Percentiles rank a stretch among this genome's conserved stretches.
These are phyloP conservation scores for Agelaius tricolor DNA, from an alignment of 2,113 vertebrate species.

Conservation along the genomic window DNA sequence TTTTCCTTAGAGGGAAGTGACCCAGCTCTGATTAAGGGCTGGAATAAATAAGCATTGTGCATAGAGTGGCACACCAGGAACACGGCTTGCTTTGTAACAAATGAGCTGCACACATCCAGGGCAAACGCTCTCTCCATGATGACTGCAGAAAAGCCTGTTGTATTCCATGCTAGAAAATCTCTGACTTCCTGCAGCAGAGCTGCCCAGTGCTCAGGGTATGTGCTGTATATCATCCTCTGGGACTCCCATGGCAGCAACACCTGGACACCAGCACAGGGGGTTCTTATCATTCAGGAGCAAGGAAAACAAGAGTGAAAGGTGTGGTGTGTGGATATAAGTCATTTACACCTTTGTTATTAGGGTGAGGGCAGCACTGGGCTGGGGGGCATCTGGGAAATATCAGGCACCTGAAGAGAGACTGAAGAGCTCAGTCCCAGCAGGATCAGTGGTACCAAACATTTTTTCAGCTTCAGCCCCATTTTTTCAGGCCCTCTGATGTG, in stretches of 20 bases:
- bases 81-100: not conserved
- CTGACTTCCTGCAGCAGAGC: not conserved
- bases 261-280: not conserved
- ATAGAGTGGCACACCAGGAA: not conserved
- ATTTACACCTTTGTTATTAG: not conserved
- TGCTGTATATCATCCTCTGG: not conserved
- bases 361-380: not conserved
- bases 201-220: not conserved
- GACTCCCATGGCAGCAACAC: not conserved
- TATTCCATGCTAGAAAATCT: not conserved
- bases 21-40: not conserved
- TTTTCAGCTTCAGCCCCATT: not conserved
- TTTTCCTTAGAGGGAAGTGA: conserved; percentile 17
- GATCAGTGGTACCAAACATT: not conserved
- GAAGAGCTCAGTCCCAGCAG: not conserved
- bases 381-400: not conserved
- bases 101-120: not conserved
- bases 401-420: not conserved
- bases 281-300: not conserved
- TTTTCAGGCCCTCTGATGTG: not conserved
- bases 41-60: not conserved
- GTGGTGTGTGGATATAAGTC: not conserved
- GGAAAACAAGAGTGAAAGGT: not conserved
- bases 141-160: not conserved
- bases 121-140: rapidly evolving